A percentile compares a stretch with the other conserved stretches of the same genome.
Conservation (phyloP, 2,113 vertebrate species). For the Muscicapa adusta region DNA sequence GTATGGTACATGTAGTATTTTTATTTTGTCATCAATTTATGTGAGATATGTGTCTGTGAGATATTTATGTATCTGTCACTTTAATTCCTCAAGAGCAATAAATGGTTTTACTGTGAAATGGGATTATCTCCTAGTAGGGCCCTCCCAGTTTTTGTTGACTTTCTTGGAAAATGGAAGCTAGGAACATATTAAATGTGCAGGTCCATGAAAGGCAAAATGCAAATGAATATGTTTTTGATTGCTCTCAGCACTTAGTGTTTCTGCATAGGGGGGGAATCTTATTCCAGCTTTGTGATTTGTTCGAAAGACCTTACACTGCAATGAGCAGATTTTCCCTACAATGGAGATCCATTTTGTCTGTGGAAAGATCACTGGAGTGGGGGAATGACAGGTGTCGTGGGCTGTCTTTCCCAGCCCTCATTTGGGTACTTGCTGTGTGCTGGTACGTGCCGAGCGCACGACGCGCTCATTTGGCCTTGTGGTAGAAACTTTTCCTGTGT, state of each 20-base stretch:
- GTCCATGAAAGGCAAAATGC: not conserved
- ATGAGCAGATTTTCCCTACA: not conserved
- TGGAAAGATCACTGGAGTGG: accelerated
- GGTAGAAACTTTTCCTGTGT: not conserved
- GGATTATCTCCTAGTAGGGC: not conserved
- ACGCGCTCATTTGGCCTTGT: accelerated
- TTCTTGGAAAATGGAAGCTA: not conserved
- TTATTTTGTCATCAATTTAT: not conserved
- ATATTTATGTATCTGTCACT: not conserved
- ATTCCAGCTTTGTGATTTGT: not conserved
- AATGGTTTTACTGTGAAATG: not conserved
- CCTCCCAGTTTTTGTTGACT: not conserved
- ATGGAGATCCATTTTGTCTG: not conserved
- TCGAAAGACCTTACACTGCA: not conserved
- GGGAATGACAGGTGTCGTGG: not conserved
- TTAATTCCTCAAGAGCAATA: not conserved
- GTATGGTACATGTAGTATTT: accelerated
- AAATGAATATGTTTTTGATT: not conserved
- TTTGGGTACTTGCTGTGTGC: accelerated
- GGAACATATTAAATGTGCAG: not conserved
- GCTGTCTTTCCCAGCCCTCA: not conserved
- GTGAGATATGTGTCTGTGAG: accelerated
- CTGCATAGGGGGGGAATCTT: accelerated
- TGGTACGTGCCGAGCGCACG: accelerated
- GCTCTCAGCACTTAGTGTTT: not conserved